Percentiles rank a stretch among this genome's conserved stretches.
phyloP scores from a whole-genome alignment of 2,113 vertebrate species.

The Hippocampus guttulatus region DNA sequence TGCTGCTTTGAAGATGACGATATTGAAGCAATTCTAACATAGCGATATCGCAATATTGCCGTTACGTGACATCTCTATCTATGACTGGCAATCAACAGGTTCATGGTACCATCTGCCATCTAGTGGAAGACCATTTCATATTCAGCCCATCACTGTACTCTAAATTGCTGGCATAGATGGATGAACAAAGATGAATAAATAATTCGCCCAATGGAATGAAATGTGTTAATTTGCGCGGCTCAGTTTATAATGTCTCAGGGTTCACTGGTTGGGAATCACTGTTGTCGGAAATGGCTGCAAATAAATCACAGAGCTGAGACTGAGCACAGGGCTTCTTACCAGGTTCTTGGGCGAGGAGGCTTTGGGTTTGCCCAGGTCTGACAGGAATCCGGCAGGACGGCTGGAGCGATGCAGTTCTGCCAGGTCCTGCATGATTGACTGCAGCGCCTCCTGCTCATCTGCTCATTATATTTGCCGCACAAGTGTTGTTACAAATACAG shows the following conservation, averaged over 20 bases:
- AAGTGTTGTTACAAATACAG: background rate
- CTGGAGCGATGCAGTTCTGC: constrained; percentile 94
- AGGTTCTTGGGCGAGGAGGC: constrained; percentile 92
- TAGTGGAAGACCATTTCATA: too few relatives aligned
- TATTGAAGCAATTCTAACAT: too few relatives aligned
- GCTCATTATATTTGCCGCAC: constrained; percentile 8
- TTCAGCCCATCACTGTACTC: too few relatives aligned
- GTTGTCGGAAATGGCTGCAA: background rate
- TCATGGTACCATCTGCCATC: background rate
- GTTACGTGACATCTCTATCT: too few relatives aligned
- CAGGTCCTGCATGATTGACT: constrained; percentile 99
- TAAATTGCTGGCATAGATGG: too few relatives aligned
- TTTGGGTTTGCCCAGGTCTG: constrained; percentile 87
- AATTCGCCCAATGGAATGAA: too few relatives aligned
- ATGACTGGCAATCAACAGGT: background rate
- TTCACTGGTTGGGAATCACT: background rate
- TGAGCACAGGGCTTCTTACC: constrained; percentile 64
- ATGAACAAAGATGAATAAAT: too few relatives aligned
- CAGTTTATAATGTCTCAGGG: background rate
- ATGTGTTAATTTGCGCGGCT: too few relatives aligned
- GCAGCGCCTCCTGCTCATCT: constrained; percentile 96
- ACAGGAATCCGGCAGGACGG: constrained; percentile 81
- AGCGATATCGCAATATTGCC: too few relatives aligned
- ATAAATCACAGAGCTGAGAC: background rate
- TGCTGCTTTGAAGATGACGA: too few relatives aligned